A percentile compares a stretch with the other conserved stretches of the same genome.
phyloP scores from a whole-genome alignment of 2,113 vertebrate species.

The Rhinolophus ferrumequinum region DNA sequence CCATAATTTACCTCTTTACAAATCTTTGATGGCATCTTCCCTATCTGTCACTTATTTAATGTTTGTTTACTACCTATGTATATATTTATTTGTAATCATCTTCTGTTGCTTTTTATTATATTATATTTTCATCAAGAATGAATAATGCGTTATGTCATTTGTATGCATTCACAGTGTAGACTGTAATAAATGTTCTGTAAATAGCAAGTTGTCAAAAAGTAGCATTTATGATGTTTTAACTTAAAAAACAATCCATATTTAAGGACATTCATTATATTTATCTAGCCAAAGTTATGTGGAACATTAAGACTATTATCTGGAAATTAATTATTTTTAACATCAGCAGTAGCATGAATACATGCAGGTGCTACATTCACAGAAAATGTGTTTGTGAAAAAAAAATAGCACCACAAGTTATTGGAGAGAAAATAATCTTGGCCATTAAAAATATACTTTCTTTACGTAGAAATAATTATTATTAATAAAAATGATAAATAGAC shows the following conservation, averaged over 20 bases:
- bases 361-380: neutral
- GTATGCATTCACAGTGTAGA: neutral
- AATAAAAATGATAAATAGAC: neutral
- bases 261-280: neutral
- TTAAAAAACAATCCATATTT: neutral
- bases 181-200: neutral
- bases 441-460: neutral
- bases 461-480: neutral
- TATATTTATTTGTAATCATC: neutral
- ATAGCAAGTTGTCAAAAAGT: neutral
- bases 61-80: neutral
- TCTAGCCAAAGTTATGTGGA: neutral
- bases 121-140: neutral
- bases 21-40: neutral
- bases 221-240: neutral
- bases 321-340: neutral
- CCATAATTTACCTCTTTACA: neutral
- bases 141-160: slow-evolving; percentile 6
- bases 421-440: neutral
- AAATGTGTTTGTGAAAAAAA: neutral
- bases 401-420: neutral
- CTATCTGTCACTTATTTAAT: neutral
- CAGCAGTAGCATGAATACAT: neutral
- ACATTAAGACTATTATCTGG: neutral
- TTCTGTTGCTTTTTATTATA: neutral